A percentile compares a stretch with the other conserved stretches of the same genome.
These are phyloP conservation scores for Tinamus guttatus DNA, from an alignment of 2,113 vertebrate genomes.

Conservation along the genomic window DNA sequence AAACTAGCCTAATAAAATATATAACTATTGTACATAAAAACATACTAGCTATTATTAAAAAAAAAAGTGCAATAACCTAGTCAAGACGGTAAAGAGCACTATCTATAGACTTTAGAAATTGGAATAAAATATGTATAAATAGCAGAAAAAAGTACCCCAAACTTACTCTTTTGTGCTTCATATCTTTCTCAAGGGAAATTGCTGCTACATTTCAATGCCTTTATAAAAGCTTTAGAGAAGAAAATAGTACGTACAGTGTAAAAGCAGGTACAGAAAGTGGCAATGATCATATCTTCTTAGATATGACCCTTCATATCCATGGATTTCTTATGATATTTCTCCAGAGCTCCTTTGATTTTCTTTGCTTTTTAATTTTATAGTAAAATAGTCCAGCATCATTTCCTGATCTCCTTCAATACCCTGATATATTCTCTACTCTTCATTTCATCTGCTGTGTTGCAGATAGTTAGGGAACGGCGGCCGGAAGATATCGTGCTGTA, in stretches of 20 bases:
- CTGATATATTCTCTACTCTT: background rate
- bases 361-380: background rate
- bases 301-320: background rate
- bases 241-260: background rate
- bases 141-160: fast-evolving
- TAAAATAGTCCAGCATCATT: background rate
- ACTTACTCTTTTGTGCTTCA: background rate
- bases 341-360: background rate
- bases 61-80: background rate
- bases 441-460: background rate
- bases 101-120: background rate
- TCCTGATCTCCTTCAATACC: background rate
- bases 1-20: background rate
- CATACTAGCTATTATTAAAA: too few species aligned
- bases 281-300: background rate
- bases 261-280: background rate
- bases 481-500: too few species aligned
- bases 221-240: background rate
- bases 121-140: background rate
- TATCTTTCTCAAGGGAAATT: background rate
- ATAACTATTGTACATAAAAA: background rate
- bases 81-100: fast-evolving
- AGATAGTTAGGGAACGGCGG: too few species aligned
- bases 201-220: background rate
- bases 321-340: background rate